Conservation (phyloP, 2,797 vertebrate genomes). For the Gambusia yucatana region DNA sequence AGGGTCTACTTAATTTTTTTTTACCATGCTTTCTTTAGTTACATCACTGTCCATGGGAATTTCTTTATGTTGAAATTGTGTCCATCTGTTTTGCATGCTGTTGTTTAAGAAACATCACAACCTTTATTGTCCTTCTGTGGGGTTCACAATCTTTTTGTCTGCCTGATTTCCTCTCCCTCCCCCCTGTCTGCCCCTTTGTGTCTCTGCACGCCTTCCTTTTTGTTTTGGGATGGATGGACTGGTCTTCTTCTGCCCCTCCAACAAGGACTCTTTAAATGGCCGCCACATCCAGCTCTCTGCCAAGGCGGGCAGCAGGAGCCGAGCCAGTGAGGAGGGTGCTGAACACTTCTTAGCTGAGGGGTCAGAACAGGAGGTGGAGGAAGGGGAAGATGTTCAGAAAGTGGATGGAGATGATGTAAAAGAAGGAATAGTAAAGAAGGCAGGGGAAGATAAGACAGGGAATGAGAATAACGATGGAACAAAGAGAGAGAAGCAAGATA, state of each 20-base stretch:
- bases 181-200: slow-evolving; percentile 52
- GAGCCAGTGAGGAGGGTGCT: slow-evolving; percentile 39
- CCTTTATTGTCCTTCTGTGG: background rate
- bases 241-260: slow-evolving; percentile 34
- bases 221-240: slow-evolving; percentile 48
- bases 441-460: background rate
- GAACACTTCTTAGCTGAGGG: slow-evolving; percentile 21
- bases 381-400: slow-evolving; percentile 2
- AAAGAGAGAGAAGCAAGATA: slow-evolving; percentile 7
- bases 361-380: slow-evolving; percentile 30
- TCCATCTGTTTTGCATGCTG: slow-evolving; percentile 32
- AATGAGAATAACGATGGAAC: slow-evolving; percentile 3
- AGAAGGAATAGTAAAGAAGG: background rate
- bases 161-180: slow-evolving; percentile 30
- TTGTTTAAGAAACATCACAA: slow-evolving; percentile 4
- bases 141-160: slow-evolving; percentile 26
- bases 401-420: slow-evolving; percentile 11
- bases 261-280: slow-evolving; percentile 80
- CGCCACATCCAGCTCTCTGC: slow-evolving; percentile 53
- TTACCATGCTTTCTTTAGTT: background rate
- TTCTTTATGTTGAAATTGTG: background rate
- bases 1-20: background rate
- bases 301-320: slow-evolving; percentile 46
- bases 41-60: background rate
- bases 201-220: slow-evolving; percentile 59